phyloP scores from a whole-genome alignment of 2,113 vertebrate species.

The Ancistrus triradiatus region DNA sequence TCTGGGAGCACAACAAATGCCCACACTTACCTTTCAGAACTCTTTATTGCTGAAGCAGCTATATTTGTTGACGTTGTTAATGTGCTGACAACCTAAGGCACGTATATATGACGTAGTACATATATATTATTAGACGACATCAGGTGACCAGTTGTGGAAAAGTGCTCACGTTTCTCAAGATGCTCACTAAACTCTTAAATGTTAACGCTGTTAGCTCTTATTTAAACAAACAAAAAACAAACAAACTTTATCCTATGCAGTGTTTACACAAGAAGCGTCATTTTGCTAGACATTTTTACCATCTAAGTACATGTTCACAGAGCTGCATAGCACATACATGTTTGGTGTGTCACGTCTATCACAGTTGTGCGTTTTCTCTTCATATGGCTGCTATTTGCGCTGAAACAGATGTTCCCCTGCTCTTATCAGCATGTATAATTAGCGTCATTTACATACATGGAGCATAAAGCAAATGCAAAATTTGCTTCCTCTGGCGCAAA shows the following conservation, averaged over 20 bases:
- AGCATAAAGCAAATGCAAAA: slow-evolving; percentile 51
- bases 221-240: too few relatives aligned
- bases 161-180: too few relatives aligned
- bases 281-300: too few relatives aligned
- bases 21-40: slow-evolving; percentile 48
- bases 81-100: slow-evolving; percentile 50
- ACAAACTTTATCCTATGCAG: too few relatives aligned
- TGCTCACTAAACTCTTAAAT: too few relatives aligned
- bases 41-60: slow-evolving; percentile 59
- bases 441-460: slow-evolving; percentile 70
- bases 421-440: slow-evolving; percentile 75
- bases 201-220: too few relatives aligned
- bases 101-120: slow-evolving; percentile 38
- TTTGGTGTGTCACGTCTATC: slow-evolving; percentile 59
- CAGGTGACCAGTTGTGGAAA: too few relatives aligned
- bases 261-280: too few relatives aligned
- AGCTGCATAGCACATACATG: slow-evolving; percentile 35
- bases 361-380: slow-evolving; percentile 62
- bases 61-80: slow-evolving; percentile 24
- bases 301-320: neutral
- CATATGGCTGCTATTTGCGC: slow-evolving; percentile 57
- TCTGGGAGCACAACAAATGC: slow-evolving; percentile 39
- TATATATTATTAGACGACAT: too few relatives aligned
- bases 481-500: slow-evolving; percentile 50
- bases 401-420: slow-evolving; percentile 71